phyloP scores from a whole-genome alignment of 2,113 vertebrate species.

The Genyomyrus donnyi region DNA sequence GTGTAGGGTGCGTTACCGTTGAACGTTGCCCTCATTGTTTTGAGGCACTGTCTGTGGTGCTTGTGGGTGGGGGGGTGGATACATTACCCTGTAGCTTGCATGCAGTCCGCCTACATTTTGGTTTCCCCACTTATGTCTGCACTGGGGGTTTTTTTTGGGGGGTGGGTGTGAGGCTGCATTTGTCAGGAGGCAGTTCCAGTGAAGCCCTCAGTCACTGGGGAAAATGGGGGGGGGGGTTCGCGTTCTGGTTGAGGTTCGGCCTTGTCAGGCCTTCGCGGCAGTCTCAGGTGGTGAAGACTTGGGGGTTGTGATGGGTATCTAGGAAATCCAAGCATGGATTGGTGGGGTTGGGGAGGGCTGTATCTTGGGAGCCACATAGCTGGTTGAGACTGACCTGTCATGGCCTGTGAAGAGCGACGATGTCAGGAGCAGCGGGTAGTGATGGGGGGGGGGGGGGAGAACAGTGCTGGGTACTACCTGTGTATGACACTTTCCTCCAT shows the following conservation, averaged over 20 bases:
- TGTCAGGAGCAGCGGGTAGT: not conserved
- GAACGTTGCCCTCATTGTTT: not conserved
- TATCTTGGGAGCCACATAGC: not conserved
- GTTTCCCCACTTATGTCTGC: not conserved
- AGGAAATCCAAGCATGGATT: not conserved
- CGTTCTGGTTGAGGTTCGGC: not conserved
- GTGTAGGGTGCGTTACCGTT: not conserved
- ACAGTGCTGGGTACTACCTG: not conserved
- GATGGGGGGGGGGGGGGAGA: not conserved
- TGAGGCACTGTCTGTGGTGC: not conserved
- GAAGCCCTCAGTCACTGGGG: not conserved
- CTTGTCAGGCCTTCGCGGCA: not conserved
- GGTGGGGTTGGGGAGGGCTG: not conserved
- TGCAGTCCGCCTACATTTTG: not conserved
- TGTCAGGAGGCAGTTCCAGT: not conserved
- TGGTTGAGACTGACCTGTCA: not conserved
- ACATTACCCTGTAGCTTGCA: not conserved
- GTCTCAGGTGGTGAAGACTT: not conserved
- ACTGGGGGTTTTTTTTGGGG: not conserved
- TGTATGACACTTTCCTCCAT: not conserved
- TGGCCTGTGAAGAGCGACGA: not conserved
- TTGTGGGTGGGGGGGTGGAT: not conserved
- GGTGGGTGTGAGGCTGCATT: not conserved
- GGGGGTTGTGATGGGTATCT: not conserved
- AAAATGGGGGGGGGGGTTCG: not conserved